A percentile compares a stretch with the other conserved stretches of the same genome.
phyloP scores from a whole-genome alignment of 1,140 invertebrate species.

The Condylostylus longicornis region DNA sequence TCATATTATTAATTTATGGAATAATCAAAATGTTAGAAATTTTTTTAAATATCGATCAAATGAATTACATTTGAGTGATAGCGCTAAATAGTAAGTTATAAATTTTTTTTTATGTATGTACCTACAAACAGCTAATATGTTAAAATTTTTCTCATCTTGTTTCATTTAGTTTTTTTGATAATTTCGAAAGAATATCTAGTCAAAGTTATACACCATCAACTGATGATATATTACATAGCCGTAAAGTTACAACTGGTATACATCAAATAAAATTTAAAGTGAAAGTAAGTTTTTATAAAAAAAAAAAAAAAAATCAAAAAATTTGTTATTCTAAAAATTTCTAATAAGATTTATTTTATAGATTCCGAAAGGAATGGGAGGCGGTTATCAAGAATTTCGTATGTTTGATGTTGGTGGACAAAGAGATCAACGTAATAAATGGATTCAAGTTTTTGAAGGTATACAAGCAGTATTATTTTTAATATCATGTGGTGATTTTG shows the following conservation, averaged over 20 bases:
- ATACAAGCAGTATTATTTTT: slow-evolving; percentile 66
- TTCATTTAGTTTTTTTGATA: slow-evolving; percentile 46
- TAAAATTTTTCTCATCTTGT: not conserved
- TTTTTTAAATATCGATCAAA: slow-evolving; percentile 50
- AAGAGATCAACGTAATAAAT: slow-evolving; percentile 64
- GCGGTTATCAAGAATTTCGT: slow-evolving; percentile 50
- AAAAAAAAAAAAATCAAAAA: no score
- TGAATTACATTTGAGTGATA: slow-evolving; percentile 66
- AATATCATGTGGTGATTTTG: slow-evolving; percentile 61
- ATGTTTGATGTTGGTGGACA: slow-evolving; percentile 73
- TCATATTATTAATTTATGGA: slow-evolving; percentile 44
- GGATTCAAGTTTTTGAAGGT: slow-evolving; percentile 72
- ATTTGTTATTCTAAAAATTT: not conserved
- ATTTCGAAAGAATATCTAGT: slow-evolving; percentile 42
- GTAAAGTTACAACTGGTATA: slow-evolving; percentile 52
- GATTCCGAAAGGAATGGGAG: slow-evolving; percentile 48
- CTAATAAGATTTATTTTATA: slow-evolving; percentile 8
- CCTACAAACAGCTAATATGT: slow-evolving; percentile 6
- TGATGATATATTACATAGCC: slow-evolving; percentile 53
- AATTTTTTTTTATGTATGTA: slow-evolving; percentile 1
- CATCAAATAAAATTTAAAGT: slow-evolving; percentile 58
- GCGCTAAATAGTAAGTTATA: slow-evolving; percentile 57
- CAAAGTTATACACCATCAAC: slow-evolving; percentile 47
- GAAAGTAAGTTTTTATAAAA: slow-evolving; percentile 35
- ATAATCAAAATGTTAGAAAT: slow-evolving; percentile 49